Base-by-base conservation (phyloP, 2,888 invertebrate species). In the Caenorhabditis wallacei region DNA sequence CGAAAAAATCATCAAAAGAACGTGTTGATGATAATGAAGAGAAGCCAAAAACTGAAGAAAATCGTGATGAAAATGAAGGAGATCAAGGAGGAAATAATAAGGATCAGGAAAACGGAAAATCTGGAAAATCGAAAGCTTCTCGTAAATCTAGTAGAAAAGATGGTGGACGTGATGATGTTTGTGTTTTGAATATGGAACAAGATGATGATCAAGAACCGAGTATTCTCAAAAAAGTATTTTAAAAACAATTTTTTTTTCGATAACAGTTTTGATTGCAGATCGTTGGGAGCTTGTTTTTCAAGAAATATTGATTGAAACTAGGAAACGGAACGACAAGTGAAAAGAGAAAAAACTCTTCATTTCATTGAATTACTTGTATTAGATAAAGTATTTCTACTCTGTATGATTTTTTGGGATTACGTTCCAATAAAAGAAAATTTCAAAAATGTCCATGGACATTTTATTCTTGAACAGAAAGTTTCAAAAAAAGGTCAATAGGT, bases 81-180 rank as follows among this genome's bases (percentile, higher is more conserved):
- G 40, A 43, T 22, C 20, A 61, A 18, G 40, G 46, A 43, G 24
- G 40, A 59, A 16, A 20, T 30, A 40, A 40, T 30, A n/a, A 43
- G 13, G 43, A 22, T 20, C 20, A 63, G 3, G 68, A 24, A 2
- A 51, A 26, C 4, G 48, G 8, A 24, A 56, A 69, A 24, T 40
- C 48, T 10, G 69, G 53, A 37, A 43, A 56, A 51, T 56, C 69
- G 69, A 69, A 63, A 26, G 40, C 43, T 13, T 46, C 68, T 22
- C 20, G 56, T 11, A 69, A 56, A 57, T 57, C 69, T 16, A 43
- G 48, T 13, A 57, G 70, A 57, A 70, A 70, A 5, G 59, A 70
- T 5, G 70, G 70, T 11, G 70, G 70, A 30, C 59, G 43, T 20
- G 59, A 59, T 59, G 57, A 57, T 16, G 4, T 11, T 13, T 48